Evolutionary conservation across 2,888 invertebrate genomes (phyloP).

Genomic region (Hydriomena furcata): DNA sequence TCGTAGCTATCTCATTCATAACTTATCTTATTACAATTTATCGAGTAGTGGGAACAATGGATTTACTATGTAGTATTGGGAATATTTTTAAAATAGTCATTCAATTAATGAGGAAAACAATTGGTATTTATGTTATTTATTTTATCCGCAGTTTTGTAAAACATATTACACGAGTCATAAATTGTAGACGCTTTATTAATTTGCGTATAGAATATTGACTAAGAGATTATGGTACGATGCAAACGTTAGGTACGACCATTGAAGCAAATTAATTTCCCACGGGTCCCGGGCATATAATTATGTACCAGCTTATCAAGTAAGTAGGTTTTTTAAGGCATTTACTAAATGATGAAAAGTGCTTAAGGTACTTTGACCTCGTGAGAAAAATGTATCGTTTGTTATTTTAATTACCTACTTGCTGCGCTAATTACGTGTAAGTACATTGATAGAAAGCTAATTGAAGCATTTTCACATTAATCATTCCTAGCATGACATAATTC

Average conservation of each 20-base stretch:
- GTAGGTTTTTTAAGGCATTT: constrained; percentile 28
- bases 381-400: constrained; percentile 15
- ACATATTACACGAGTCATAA: not conserved
- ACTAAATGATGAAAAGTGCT: constrained; percentile 29
- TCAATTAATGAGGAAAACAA: too few species aligned
- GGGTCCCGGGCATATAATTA: constrained; percentile 44
- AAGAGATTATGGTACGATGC: constrained; percentile 44
- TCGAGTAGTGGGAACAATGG: too few species aligned
- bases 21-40: too few species aligned
- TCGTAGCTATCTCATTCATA: too few species aligned
- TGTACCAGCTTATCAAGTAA: constrained; percentile 42
- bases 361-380: constrained; percentile 22
- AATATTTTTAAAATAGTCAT: too few species aligned
- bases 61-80: too few species aligned
- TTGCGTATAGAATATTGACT: constrained; percentile 39
- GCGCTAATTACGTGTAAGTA: not conserved
- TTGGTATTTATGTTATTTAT: not conserved
- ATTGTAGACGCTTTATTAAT: constrained; percentile 19
- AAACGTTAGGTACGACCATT: constrained; percentile 47
- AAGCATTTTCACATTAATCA: not conserved
- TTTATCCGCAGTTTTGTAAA: not conserved
- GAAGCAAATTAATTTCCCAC: constrained; percentile 55
- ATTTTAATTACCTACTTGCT: constrained; percentile 5
- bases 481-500: not conserved
- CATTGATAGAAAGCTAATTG: constrained; percentile 1